Conservation (phyloP, 2,113 vertebrate genomes). For the Nothocercus nigrocapillus region DNA sequence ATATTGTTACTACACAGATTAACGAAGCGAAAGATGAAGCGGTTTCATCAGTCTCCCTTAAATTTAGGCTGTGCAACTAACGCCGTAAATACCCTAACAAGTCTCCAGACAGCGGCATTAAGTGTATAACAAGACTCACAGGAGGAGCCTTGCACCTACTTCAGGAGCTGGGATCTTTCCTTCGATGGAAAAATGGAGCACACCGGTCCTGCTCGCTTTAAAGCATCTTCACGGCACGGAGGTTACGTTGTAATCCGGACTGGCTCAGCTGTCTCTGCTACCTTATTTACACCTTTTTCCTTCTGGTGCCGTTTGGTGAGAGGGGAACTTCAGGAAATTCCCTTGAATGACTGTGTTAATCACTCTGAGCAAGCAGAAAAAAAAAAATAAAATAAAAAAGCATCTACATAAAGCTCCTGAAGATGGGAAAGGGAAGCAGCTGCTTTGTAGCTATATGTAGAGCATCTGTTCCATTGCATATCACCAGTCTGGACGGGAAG, state of each 20-base stretch:
- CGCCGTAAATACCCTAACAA: background rate
- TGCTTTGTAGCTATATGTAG: fast-evolving
- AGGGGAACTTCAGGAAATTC: background rate
- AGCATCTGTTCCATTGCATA: background rate
- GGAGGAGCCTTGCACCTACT: background rate
- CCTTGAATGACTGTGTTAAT: background rate
- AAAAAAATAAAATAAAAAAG: background rate
- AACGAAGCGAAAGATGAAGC: background rate
- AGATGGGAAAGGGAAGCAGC: background rate
- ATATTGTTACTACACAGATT: background rate
- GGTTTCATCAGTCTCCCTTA: background rate
- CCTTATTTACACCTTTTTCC: background rate
- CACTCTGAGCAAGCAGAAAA: background rate
- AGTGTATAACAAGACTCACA: background rate
- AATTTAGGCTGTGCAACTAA: background rate
- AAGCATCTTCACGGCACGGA: background rate
- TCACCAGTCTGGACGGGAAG: background rate
- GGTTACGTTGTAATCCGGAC: background rate
- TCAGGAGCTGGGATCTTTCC: background rate
- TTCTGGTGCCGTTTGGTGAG: background rate
- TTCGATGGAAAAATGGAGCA: background rate
- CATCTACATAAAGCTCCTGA: fast-evolving
- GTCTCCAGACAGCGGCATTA: background rate
- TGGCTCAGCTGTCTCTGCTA: background rate
- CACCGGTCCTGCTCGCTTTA: fast-evolving